Conservation (phyloP, 2,888 invertebrate species). For the Spialia ferax region DNA sequence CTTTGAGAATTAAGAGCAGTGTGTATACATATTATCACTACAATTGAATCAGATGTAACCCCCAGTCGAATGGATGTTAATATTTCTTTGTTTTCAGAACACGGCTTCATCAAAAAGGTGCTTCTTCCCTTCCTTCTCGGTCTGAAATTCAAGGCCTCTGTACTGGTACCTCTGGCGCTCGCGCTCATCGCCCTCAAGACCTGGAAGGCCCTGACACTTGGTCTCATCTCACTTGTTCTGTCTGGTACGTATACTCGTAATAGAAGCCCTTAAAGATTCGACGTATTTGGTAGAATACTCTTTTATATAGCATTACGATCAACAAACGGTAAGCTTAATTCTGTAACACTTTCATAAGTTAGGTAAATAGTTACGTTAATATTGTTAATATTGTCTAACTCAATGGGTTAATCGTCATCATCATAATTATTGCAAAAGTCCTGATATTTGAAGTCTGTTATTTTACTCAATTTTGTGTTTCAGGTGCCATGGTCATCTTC, state of each 20-base stretch:
- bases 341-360: no score
- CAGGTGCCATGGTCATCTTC: conserved; percentile 93
- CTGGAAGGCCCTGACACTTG: conserved; percentile 95
- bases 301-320: no score
- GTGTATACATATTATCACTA: conserved; percentile 53
- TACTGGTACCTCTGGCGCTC: conserved; percentile 92
- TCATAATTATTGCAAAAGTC: no score
- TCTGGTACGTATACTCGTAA: conserved; percentile 86
- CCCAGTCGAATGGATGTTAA: conserved; percentile 3
- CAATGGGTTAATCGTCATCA: no score
- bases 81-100: conserved; percentile 85
- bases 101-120: conserved; percentile 94
- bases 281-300: no score
- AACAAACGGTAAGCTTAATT: no score
- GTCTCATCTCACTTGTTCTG: conserved; percentile 93
- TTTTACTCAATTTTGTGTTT: conserved; percentile 14
- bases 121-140: conserved; percentile 95
- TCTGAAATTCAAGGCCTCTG: conserved; percentile 94
- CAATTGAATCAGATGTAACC: neutral
- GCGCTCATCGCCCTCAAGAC: conserved; percentile 95
- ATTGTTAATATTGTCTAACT: no score
- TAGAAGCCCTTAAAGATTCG: no score
- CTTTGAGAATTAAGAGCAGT: conserved; percentile 84
- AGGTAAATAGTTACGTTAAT: no score
- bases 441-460: neutral